Base-by-base conservation (phyloP, 2,888 invertebrate genomes). In the Neocrepidodera transversa region DNA sequence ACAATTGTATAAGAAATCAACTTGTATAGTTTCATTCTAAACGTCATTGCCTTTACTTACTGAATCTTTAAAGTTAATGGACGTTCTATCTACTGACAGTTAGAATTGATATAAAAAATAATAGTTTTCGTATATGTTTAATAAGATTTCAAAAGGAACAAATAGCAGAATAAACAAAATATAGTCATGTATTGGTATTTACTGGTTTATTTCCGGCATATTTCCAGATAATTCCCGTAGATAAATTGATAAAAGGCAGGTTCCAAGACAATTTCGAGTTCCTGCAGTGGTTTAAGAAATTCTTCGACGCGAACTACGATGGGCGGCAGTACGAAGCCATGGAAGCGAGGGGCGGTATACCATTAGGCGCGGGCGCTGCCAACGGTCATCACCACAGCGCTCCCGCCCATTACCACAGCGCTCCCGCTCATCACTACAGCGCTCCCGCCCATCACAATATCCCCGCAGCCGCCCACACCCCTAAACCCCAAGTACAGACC, bases 231-330 rank as follows among this genome's bases (percentile, higher is more conserved):
- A 96, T 99, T 82, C 96, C 97, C 70, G 97, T 99, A 83, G 98
- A 99, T 84, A 95, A 92, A 84, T 88, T 99, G 84, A 95, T 98
- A 81, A 98, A 98, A 83, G 98, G 96, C 78, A 90, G 97, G 78
- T 99, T 99, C 84, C 99, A 99, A 88, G 99, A 99, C 85, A 99
- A 99, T 86, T 99, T 99, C 87, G 99, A 99, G 85, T 99, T 99
- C 85, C 91, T 99, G 75, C 99, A 99, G 86, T 99, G 99, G 99
- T 99, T 99, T 86, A 99, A 99, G 88, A 97, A 97, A 82, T 98
- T 99, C 85, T 99, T 98, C 82, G 99, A 99, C 84, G 97, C 98
- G 71, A 99, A 99, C 85, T 99, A 97, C 83, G 96, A 97, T 81
- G 97, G 97, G 69, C 23, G 45, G 45, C 45, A 95, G 71, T 99